Evolutionary conservation across 2,888 invertebrate genomes (phyloP), one percentile per base, ranked within the genome.

Genomic region (Aporophyla lueneburgensis): DNA sequence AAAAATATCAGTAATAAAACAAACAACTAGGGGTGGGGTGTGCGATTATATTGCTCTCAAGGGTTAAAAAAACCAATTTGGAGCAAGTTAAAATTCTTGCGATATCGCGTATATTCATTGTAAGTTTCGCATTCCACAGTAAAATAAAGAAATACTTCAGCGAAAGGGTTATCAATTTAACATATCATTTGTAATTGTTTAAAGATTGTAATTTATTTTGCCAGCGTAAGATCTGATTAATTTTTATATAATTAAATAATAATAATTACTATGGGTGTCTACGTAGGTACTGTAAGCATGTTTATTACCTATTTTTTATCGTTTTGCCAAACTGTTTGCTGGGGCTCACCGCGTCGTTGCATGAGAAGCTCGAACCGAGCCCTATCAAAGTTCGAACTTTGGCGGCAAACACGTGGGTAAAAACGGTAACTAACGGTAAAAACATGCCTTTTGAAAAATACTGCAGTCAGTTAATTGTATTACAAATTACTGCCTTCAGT

Each of bases 381-480:
- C 49, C 0, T 49, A 12, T 70, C 5, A 10, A 5, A 49, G n/a
- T 14, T 24, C 10, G 2, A 27, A 65, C 27, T 14, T 53, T 14
- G 9, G 33, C 19, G 14, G 5, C 5, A 16, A 33, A n/a, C 7
- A 54, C 40, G 19, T 43, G 43, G n/a, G 16, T 27, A 21, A 70
- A 63, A 63, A 49, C 1, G 33, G 46, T 33, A 53, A 51, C 5
- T 53, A 65, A 46, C 27, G 14, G 21, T 70, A 63, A 33, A 33
- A 54, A 27, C n/a, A 46, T 56, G 27, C 16, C 24, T 43, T 51
- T 40, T 21, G 24, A 65, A 65, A 67, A 71, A 54, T 71, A 54
- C n/a, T 43, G 16, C 19, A 70, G 33, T 33, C 6, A n/a, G 33
- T n/a, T 40, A 14, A 16, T 54, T 7, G 58, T 16, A 58, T 40